Evolutionary conservation across 2,797 vertebrate species (phyloP), one percentile per base, ranked within the genome.

Genomic region (Lacerta viridis): DNA sequence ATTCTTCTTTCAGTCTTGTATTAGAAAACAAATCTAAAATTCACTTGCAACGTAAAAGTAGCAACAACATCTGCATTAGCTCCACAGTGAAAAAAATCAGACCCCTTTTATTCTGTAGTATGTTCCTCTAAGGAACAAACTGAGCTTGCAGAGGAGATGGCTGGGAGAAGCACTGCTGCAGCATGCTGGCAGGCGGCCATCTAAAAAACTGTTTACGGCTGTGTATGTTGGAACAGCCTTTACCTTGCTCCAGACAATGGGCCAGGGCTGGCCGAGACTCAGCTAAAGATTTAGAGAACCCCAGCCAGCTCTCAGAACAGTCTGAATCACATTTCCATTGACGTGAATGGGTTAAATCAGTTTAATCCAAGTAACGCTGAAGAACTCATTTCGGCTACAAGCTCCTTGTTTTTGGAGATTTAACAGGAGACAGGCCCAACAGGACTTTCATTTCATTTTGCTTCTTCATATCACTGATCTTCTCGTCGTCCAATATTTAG

Each of bases 191-290:
- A 88, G 27, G 29, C 6, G 13, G 82, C 82, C 87, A 84, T 80
- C 36, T 61, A 46, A 69, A 84, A 87, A 88, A 77, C 76, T 88
- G 68, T 89, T 85, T 89, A 89, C 75, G 83, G 83, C 78, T 89
- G 88, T 41, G 46, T 89, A 68, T 89, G 78, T 68, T 85, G 83
- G 83, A 89, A 81, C 69, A 75, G 23, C 7, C 61, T 81, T 85
- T 76, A 39, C 41, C 29, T 80, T 81, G 41, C 69, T 89, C 69
- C 83, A 85, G 78, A 85, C 78, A 85, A 85, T 81, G 79, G 71
- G 69, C 83, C 59, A 68, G 79, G 43, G 41, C 78, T 81, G 88
- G 77, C 88, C 75, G 13, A 81, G 78, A 75, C 59, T 75, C 88
- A 89, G 77, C 59, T 39, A 80, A 71, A 79, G 43, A 55, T 80